Evolutionary conservation across 2,797 vertebrate genomes (phyloP).

Genomic region (Danio aesculapii): DNA sequence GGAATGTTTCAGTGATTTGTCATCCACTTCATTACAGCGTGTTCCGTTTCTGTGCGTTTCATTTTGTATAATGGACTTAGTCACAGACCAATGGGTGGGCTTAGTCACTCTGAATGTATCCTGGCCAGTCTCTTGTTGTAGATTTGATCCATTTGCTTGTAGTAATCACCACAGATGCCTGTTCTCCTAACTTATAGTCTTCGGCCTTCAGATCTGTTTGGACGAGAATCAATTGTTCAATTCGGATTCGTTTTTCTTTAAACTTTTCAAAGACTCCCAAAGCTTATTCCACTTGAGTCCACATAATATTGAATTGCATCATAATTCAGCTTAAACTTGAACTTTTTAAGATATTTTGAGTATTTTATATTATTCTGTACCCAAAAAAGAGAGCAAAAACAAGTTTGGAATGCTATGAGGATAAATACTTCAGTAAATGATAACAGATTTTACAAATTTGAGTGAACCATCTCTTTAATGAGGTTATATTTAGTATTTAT

Average conservation of each 20-base stretch:
- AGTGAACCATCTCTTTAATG: too few relatives aligned
- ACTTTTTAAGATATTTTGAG: too few relatives aligned
- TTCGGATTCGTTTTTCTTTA: neutral
- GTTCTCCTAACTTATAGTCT: neutral
- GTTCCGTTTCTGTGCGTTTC: constrained; percentile 34
- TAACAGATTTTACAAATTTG: too few relatives aligned
- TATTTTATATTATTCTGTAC: too few relatives aligned
- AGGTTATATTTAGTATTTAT: too few relatives aligned
- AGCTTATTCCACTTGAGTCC: too few relatives aligned
- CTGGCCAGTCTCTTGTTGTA: constrained; percentile 3
- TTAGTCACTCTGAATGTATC: constrained; percentile 35
- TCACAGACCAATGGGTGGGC: constrained; percentile 29
- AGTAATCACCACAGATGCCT: constrained; percentile 33
- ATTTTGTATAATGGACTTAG: constrained; percentile 44
- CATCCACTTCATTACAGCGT: constrained; percentile 38
- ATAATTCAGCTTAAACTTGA: too few relatives aligned
- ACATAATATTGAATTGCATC: too few relatives aligned
- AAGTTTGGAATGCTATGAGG: too few relatives aligned
- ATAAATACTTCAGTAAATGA: too few relatives aligned
- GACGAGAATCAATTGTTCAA: neutral
- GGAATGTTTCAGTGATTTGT: constrained; percentile 37
- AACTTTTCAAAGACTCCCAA: neutral
- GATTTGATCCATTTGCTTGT: constrained; percentile 6
- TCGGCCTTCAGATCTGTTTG: constrained; percentile 14
- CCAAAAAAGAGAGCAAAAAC: too few relatives aligned